Conservation (phyloP, 1,140 invertebrate genomes). For the Gryllus bimaculatus region DNA sequence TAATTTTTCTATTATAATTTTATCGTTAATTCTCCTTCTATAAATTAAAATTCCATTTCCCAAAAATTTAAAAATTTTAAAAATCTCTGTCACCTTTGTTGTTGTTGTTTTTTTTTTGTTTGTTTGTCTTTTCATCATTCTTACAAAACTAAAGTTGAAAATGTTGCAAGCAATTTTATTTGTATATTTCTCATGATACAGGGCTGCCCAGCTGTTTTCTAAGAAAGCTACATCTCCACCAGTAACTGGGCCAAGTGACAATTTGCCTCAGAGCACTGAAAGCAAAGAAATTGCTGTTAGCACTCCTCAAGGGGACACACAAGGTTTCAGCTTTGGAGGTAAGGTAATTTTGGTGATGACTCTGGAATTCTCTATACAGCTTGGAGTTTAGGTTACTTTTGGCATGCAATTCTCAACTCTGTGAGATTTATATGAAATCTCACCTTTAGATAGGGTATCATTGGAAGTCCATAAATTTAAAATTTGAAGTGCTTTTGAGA, state of each 20-base stretch:
- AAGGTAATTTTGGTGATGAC: no score
- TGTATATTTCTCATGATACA: constrained; percentile 20
- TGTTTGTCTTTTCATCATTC: neutral
- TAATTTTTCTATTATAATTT: neutral
- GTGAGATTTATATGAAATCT: no score
- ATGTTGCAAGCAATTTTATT: neutral
- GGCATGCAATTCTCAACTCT: no score
- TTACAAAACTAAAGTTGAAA: no score
- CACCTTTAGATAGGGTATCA: no score
- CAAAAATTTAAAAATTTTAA: neutral
- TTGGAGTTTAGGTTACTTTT: no score
- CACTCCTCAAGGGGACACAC: constrained; percentile 34
- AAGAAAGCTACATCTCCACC: constrained; percentile 19
- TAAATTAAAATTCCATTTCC: neutral
- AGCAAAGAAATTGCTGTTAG: constrained; percentile 16
- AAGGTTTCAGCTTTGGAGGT: constrained; percentile 36
- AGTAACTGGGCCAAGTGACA: constrained; percentile 23
- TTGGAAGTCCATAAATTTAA: no score
- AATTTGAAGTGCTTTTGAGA: no score
- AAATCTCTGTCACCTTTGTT: neutral
- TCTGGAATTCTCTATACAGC: no score
- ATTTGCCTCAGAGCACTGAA: constrained; percentile 11
- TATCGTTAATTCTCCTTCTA: neutral
- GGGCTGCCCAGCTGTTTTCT: constrained; percentile 41
- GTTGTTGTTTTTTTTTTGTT: neutral